Evolutionary conservation across 2,888 invertebrate species (phyloP), one percentile per base, ranked within the genome.

Genomic region (Gortyna flavago): DNA sequence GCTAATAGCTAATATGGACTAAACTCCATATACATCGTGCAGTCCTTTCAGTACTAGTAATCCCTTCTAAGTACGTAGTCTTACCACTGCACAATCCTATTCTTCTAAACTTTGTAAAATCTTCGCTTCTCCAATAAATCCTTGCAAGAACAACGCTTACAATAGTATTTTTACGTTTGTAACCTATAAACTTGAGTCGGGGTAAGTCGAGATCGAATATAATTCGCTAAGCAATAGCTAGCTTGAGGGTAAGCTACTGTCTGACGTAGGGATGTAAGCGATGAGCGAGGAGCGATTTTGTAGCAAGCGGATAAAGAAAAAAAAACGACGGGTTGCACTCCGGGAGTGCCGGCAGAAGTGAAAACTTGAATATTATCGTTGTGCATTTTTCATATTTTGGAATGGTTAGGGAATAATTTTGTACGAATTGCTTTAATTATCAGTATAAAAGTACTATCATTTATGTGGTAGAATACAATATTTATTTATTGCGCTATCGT

Each of bases 181-280:
- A 92, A 91, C 89, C 91, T 92, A 91, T 92, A 93, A 92, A 92
- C 92, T 89, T 85, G 69, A 85, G 90, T 85, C 87, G 77, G 86
- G 84, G 88, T 91, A 89, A 90, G 91, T 87, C 90, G 90, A 92
- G 93, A 89, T 93, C 92, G 92, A 93, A 92, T 90, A 92, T 94
- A 91, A 93, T 92, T 93, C 91, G 91, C 91, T 92, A 91, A 93
- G 94, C 91, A 94, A 93, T 93, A 90, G 92, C 91, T 92, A 85
- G 92, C 93, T 94, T 89, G 90, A 90, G 92, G 93, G 92, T 91
- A 91, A 90, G 94, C 95, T 95, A 94, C 94, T 90, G 95, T 94
- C 90, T 88, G 83, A 85, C 86, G 81, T 83, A 77, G 69, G 57
- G 62, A 70, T 9, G 29, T 32, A 86, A 90, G 87, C 64, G 51